Evolutionary conservation across 64 coral and sea anemone species (phyloP), one percentile per base, ranked within the genome.

Genomic region (Stichodactyla mertensii): DNA sequence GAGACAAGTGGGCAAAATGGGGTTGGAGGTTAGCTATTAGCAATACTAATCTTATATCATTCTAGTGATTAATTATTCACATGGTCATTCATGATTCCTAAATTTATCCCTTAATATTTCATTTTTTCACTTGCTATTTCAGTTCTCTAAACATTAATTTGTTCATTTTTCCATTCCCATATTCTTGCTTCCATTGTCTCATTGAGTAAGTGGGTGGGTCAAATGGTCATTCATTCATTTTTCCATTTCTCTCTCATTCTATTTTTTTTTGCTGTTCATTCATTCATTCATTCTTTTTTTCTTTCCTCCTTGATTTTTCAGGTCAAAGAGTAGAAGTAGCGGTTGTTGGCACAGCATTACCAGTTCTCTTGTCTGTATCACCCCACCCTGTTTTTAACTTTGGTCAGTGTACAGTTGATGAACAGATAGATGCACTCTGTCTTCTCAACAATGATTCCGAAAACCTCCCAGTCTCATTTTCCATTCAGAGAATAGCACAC

Each of bases 401-500:
- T 98, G 95, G 92, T 77, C 87, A 98, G 27, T 98, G 95, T 52
- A 16, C 86, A 16, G 82, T 94, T 77, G 92, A 89, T 55, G 85
- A 98, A 62, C 95, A 98, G 80, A 84, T 98, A 60, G 92, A 98
- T 31, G 85, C 85, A 1, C 80, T 94, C 0, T 98, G 92, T 66
- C 87, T 90, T 0, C 86, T 98, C 7, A 98, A 94, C 70, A 94
- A 98, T 57, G 92, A 98, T 57, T 98, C 92, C 53, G 89, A 87
- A 15, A 87, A 88, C 31, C 57, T 98, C 16, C 92, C 95, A 52
- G 20, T 94, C 54, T 60, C 82, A 3, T 98, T 98, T 87, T 86
- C 92, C 26, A 87, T 94, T 7, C 89, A 98, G 28, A 71, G 86
- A 6, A 62, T 94, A 12, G 95, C 95, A 5, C 95, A 98, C 70